Conservation (phyloP, 2,797 vertebrate genomes). For the Jordanella pulchra region DNA sequence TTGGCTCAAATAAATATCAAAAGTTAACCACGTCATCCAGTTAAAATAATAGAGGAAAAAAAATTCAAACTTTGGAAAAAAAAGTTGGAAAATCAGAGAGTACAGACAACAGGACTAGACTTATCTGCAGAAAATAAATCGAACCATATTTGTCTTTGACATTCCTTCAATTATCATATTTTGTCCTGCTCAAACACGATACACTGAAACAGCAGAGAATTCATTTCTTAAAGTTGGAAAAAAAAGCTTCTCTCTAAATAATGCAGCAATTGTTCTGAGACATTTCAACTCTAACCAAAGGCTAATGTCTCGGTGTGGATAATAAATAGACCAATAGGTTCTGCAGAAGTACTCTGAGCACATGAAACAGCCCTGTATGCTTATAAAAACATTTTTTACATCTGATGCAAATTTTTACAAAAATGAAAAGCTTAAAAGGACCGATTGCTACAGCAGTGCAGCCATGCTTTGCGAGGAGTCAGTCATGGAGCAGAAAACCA, state of each 20-base stretch:
- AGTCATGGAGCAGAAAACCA: conserved; percentile 36
- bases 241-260: conserved; percentile 48
- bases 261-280: conserved; percentile 37
- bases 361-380: conserved; percentile 40
- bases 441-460: conserved; percentile 61
- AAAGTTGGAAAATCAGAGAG: conserved; percentile 53
- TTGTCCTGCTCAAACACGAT: conserved; percentile 44
- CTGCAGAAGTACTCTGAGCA: conserved; percentile 45
- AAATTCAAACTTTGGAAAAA: conserved; percentile 35
- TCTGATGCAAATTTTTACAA: conserved; percentile 35
- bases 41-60: conserved; percentile 63
- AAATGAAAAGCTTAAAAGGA: conserved; percentile 57
- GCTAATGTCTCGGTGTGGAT: conserved; percentile 42
- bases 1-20: conserved; percentile 87
- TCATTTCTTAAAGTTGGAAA: conserved; percentile 27
- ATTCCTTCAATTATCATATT: conserved; percentile 61
- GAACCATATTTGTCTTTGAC: conserved; percentile 54
- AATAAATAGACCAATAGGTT: conserved; percentile 69
- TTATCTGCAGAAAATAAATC: conserved; percentile 50
- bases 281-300: conserved; percentile 42
- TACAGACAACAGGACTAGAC: conserved; percentile 47
- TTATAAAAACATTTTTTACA: conserved; percentile 33
- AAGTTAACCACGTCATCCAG: conserved; percentile 77
- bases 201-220: conserved; percentile 47
- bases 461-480: conserved; percentile 45